Conservation (phyloP, 2,888 invertebrate species). For the Hemaris fuciformis region DNA sequence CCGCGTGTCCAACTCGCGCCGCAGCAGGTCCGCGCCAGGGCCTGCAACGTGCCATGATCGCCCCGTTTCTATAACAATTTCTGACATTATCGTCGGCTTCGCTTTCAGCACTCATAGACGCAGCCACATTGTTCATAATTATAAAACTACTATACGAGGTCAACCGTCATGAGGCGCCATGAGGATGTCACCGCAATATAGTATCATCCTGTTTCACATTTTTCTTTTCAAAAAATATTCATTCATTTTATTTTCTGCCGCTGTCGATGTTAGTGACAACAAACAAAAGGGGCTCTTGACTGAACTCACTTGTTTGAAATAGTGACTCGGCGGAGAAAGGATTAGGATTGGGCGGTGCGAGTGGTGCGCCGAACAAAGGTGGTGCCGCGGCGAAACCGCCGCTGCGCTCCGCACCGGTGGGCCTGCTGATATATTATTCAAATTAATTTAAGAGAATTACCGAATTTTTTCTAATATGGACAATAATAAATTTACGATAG, state of each 20-base stretch:
- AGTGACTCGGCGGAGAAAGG: conserved; percentile 94
- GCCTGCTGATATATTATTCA: conserved; percentile 51
- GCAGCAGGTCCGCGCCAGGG: conserved; percentile 88
- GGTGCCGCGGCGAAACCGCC: conserved; percentile 83
- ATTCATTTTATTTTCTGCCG: too few relatives aligned
- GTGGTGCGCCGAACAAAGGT: conserved; percentile 85
- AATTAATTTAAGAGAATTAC: neutral
- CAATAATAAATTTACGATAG: neutral
- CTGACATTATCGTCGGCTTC: neutral
- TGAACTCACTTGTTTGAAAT: conserved; percentile 89
- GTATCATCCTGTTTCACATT: too few relatives aligned
- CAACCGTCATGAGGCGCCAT: too few relatives aligned
- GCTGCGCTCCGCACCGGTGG: conserved; percentile 75
- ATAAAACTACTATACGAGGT: too few relatives aligned
- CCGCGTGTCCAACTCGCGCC: conserved; percentile 94
- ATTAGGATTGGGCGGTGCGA: conserved; percentile 86
- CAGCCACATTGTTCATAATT: too few relatives aligned
- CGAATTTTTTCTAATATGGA: neutral
- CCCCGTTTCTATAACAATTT: conserved; percentile 8
- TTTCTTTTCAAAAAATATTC: too few relatives aligned
- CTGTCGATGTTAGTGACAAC: too few relatives aligned
- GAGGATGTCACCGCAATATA: too few relatives aligned
- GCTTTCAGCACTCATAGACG: neutral
- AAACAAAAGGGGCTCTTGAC: neutral
- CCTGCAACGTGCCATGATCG: conserved; percentile 46